Conservation (phyloP, 1,140 invertebrate species). For the Drosophila pandora region DNA sequence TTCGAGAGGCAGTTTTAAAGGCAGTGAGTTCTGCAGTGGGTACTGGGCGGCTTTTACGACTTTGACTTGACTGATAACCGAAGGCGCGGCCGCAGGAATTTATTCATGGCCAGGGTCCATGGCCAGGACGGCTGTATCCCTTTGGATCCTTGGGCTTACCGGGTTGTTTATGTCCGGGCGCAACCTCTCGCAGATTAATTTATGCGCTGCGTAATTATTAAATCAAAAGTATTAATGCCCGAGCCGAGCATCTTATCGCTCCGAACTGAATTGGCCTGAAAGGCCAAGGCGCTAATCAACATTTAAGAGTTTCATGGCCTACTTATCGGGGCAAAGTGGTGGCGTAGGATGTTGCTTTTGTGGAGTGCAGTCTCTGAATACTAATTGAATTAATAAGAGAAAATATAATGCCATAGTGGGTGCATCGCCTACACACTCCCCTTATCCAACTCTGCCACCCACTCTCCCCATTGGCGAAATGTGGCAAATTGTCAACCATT, state of each 20-base stretch:
- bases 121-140: slow-evolving; percentile 20
- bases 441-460: slow-evolving; percentile 12
- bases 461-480: slow-evolving; percentile 5
- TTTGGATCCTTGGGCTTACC: slow-evolving; percentile 56
- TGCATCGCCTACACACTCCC: not conserved
- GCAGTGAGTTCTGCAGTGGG: slow-evolving; percentile 5
- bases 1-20: slow-evolving; percentile 48
- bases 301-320: slow-evolving; percentile 38
- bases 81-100: slow-evolving; percentile 60
- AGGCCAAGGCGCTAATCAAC: slow-evolving; percentile 29
- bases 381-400: not conserved
- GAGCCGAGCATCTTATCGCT: slow-evolving; percentile 18
- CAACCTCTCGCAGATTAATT: slow-evolving; percentile 62
- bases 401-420: not conserved
- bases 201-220: slow-evolving; percentile 72
- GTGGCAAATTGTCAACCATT: slow-evolving; percentile 51
- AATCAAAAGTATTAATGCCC: slow-evolving; percentile 59
- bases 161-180: slow-evolving; percentile 55
- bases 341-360: too few species aligned
- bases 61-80: slow-evolving; percentile 76
- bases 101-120: slow-evolving; percentile 68
- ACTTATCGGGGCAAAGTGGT: slow-evolving; percentile 1
- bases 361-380: too few species aligned
- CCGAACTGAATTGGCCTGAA: slow-evolving; percentile 8
- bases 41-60: slow-evolving; percentile 38